Evolutionary conservation across 37 sponge, comb jelly and placozoan species (phyloP).

Genomic region (Axinella damicornis): DNA sequence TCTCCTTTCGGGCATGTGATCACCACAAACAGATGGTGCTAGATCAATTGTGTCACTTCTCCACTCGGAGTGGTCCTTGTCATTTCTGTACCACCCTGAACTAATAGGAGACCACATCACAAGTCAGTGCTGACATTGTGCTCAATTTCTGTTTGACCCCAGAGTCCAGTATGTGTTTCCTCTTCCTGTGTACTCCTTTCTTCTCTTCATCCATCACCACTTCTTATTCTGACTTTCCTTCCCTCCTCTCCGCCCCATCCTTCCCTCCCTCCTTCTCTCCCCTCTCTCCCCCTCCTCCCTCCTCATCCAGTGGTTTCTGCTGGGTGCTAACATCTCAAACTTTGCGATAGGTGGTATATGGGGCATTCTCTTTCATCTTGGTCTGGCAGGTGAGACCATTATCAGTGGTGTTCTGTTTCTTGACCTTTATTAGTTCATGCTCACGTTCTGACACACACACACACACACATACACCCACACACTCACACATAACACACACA

Average conservation of each 20-base stretch:
- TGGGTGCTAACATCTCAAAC: constrained; percentile 86
- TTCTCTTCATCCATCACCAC: background rate
- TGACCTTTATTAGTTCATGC: background rate
- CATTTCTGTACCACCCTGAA: no score
- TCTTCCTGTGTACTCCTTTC: no score
- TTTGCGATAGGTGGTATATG: constrained; percentile 61
- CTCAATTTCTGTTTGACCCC: no score
- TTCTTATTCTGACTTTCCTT: background rate
- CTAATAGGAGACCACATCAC: no score
- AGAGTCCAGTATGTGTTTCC: no score
- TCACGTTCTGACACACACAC: background rate
- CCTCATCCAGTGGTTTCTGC: constrained; percentile 67
- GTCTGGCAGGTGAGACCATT: constrained; percentile 74
- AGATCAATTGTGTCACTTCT: no score
- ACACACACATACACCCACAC: background rate
- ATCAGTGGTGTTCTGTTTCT: background rate
- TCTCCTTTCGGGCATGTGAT: no score
- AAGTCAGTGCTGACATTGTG: no score
- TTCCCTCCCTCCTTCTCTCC: background rate
- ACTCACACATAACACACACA: no score
- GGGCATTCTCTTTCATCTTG: constrained; percentile 77
- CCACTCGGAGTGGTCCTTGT: no score
- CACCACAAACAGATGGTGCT: no score
- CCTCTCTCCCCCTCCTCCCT: background rate
- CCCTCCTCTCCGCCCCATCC: background rate